A percentile compares a stretch with the other conserved stretches of the same genome.
phyloP scores from a whole-genome alignment of 1,140 invertebrate species.

The Dendroctonus valens region DNA sequence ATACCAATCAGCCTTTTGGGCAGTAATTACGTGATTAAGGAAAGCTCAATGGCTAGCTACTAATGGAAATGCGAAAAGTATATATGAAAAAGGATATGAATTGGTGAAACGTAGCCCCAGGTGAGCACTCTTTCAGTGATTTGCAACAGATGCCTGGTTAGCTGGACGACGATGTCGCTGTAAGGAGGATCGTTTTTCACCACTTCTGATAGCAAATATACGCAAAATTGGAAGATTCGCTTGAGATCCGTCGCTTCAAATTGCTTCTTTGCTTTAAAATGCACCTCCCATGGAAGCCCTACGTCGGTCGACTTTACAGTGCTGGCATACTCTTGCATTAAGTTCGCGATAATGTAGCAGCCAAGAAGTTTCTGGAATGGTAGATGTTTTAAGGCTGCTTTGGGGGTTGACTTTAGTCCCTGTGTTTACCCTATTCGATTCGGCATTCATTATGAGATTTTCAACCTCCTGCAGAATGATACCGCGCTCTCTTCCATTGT shows the following conservation, averaged over 20 bases:
- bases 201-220: slow-evolving; percentile 46
- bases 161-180: slow-evolving; percentile 36
- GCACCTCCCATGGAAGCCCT: slow-evolving; percentile 82
- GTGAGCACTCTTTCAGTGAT: slow-evolving; percentile 46
- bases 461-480: slow-evolving; percentile 74
- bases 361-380: slow-evolving; percentile 65
- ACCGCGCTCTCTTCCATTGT: slow-evolving; percentile 65
- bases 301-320: slow-evolving; percentile 83
- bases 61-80: slow-evolving; percentile 6
- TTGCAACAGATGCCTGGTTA: slow-evolving; percentile 44
- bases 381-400: not conserved
- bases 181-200: slow-evolving; percentile 47
- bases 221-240: slow-evolving; percentile 65
- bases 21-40: slow-evolving; percentile 57
- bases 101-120: slow-evolving; percentile 47
- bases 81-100: slow-evolving; percentile 61
- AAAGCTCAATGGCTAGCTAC: slow-evolving; percentile 35
- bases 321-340: slow-evolving; percentile 85
- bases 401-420: not conserved
- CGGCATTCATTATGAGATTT: slow-evolving; percentile 64
- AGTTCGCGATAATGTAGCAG: slow-evolving; percentile 75
- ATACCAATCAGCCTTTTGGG: slow-evolving; percentile 68
- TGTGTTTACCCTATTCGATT: slow-evolving; percentile 56
- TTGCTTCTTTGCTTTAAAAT: slow-evolving; percentile 77
- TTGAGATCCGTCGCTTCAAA: slow-evolving; percentile 81